Base-by-base conservation (phyloP, 2,888 invertebrate genomes). In the Malacosoma neustria region DNA sequence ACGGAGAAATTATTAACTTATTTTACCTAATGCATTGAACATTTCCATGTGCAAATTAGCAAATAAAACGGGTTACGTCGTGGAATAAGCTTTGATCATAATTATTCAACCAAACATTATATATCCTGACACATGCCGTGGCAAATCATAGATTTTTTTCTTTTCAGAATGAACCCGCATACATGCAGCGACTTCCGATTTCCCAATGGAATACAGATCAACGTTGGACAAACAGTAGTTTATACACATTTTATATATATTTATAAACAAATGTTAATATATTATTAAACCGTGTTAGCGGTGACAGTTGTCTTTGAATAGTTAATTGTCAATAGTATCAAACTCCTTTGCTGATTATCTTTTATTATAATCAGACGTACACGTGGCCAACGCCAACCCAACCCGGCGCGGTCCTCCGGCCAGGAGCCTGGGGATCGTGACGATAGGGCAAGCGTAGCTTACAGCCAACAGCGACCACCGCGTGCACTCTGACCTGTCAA, bases 381-480 rank as follows among this genome's bases (percentile, higher is more conserved):
- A 57, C 48, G 48, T 56, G 76, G 74, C 62, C 43, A 82, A 46
- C 72, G 66, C 66, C 51, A 61, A 50, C 67, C 51, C 54, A 60
- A 53, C 42, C 59, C 62, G 49, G 44, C 65, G 49, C 43, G 39
- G n/a, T 3, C 11, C 13, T 12, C 11, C n/a, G 11, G 32, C 6
- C 7, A 30, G 9, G 7, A 42, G 51, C 45, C 62, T 53, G 40
- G 49, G 45, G 67, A 43, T 48, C 51, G 48, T 47, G 65, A 53
- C 52, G 72, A 53, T 42, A 57, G 60, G 54, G 72, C 57, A 37
- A 58, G 73, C 62, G 82, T 55, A 85, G 84, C 57, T 69, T 50
- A 61, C 73, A 84, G 84, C 84, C 84, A 73, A 44, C 64, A 73
- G 70, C 76, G 74, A 55, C 68, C 71, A 68, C 71, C 71, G 63